phyloP scores from a whole-genome alignment of 2,888 invertebrate genomes.

The Netelia inedita region DNA sequence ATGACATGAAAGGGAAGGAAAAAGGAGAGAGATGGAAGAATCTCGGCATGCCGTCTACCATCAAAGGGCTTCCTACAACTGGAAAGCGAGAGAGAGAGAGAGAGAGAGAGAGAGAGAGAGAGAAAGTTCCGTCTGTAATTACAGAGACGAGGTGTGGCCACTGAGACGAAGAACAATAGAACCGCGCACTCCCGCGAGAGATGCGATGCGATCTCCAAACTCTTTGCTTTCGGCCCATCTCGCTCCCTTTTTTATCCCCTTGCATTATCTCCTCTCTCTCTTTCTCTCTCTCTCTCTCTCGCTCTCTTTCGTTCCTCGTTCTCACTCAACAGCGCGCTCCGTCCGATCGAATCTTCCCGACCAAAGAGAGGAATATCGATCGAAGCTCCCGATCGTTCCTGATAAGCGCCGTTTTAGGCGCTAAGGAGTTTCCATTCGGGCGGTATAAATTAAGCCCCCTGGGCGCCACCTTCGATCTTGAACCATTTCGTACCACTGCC shows the following conservation, averaged over 20 bases:
- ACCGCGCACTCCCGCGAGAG: slow-evolving; percentile 80
- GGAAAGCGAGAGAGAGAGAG: slow-evolving; percentile 65
- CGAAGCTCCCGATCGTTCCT: slow-evolving; percentile 78
- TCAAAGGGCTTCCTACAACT: slow-evolving; percentile 82
- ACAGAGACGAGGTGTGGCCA: slow-evolving; percentile 84
- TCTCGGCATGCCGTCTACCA: slow-evolving; percentile 77
- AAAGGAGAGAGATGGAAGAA: slow-evolving; percentile 59
- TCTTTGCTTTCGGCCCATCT: slow-evolving; percentile 77
- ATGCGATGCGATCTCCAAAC: slow-evolving; percentile 80
- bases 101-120: slow-evolving; percentile 54
- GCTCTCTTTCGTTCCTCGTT: slow-evolving; percentile 15
- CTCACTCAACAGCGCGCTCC: slow-evolving; percentile 65
- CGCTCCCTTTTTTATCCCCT: slow-evolving; percentile 43
- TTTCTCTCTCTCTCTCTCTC: slow-evolving; percentile 42
- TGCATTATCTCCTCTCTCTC: slow-evolving; percentile 31
- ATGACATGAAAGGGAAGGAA: slow-evolving; percentile 49
- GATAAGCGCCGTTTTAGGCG: slow-evolving; percentile 83
- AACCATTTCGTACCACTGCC: slow-evolving; percentile 40
- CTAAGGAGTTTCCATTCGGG: slow-evolving; percentile 82
- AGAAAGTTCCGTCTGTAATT: slow-evolving; percentile 82
- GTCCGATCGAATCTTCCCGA: slow-evolving; percentile 80
- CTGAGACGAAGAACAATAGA: slow-evolving; percentile 83
- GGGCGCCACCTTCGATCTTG: not conserved
- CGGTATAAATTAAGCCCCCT: slow-evolving; percentile 77
- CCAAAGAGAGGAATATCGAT: slow-evolving; percentile 79